Evolutionary conservation across 1,140 invertebrate genomes (phyloP).

Genomic region (Microplitis demolitor): DNA sequence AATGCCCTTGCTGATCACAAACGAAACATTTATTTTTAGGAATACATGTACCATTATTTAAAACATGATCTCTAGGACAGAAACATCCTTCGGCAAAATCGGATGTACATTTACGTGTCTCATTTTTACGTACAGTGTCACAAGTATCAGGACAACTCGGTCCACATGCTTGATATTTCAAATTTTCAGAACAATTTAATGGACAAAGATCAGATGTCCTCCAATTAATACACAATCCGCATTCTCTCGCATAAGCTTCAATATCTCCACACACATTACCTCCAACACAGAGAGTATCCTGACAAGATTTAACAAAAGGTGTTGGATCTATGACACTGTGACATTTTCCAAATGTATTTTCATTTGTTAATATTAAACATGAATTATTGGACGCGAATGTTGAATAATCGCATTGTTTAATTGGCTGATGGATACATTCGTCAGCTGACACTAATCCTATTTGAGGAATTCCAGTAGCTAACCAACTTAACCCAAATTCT

Average conservation of each 20-base stretch:
- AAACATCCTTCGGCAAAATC: conserved; percentile 77
- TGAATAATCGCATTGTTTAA: conserved; percentile 56
- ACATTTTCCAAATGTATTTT: conserved; percentile 72
- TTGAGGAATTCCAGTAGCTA: conserved; percentile 57
- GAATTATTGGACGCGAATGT: conserved; percentile 64
- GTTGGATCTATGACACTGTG: conserved; percentile 72
- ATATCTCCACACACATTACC: conserved; percentile 67
- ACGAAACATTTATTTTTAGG: conserved; percentile 62
- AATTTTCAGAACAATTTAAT: conserved; percentile 63
- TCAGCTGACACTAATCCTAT: conserved; percentile 33
- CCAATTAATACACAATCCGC: conserved; percentile 76
- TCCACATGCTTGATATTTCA: conserved; percentile 72
- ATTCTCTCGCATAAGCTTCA: conserved; percentile 76
- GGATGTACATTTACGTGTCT: conserved; percentile 57
- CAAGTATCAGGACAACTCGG: conserved; percentile 74
- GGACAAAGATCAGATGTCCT: conserved; percentile 67
- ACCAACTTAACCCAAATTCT: conserved; percentile 69
- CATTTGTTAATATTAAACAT: conserved; percentile 69
- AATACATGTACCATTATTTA: conserved; percentile 56
- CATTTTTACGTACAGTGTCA: conserved; percentile 56
- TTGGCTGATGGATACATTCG: conserved; percentile 38
- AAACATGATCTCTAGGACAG: conserved; percentile 74
- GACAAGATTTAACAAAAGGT: conserved; percentile 72
- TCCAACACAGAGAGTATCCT: conserved; percentile 68
- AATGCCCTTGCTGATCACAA: conserved; percentile 70